Evolutionary conservation across 2,888 invertebrate species (phyloP), one percentile per base, ranked within the genome.

Genomic region (Aporophyla nigra): DNA sequence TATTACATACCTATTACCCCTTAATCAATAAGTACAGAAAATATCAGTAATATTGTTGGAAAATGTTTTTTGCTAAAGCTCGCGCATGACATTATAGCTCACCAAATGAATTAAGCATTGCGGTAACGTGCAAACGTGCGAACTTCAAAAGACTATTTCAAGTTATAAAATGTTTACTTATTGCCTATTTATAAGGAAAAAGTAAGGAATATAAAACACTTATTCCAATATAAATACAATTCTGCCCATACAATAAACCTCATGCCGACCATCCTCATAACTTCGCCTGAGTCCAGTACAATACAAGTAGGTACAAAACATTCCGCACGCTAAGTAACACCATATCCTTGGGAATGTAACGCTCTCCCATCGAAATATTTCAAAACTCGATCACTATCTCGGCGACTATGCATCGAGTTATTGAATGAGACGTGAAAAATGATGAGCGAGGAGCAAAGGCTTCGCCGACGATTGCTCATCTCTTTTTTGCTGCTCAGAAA

Each of bases 371-470:
- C 96, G 94, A 95, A 94, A 96, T 94, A 95, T 96, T 95, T 95
- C 95, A 95, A 96, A 95, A 95, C 89, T 94, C 95, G 96, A 96
- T 96, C 96, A 94, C 95, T 95, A 96, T 96, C 96, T 94, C 94
- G 92, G 91, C 93, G 93, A 93, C 95, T 95, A 94, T 93, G 95
- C 94, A 94, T 94, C 95, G 93, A 94, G 92, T 96, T 96, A 96
- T 96, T 96, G 96, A 96, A 96, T 96, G 95, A 96, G 96, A 96
- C 95, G 95, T 96, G 96, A 96, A 96, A 96, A 96, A 96, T 96
- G 96, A 96, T 95, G 96, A 94, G 92, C 91, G 90, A 92, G 89
- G 88, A 89, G 93, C 94, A 96, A 96, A 96, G 95, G 93, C 93
- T 87, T 86, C 85, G 96, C 96, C 96, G 96, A 93, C 95, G 89